These are phyloP conservation scores for Melipona bicolor DNA, from an alignment of 2,888 invertebrate species.

Conservation along the genomic window DNA sequence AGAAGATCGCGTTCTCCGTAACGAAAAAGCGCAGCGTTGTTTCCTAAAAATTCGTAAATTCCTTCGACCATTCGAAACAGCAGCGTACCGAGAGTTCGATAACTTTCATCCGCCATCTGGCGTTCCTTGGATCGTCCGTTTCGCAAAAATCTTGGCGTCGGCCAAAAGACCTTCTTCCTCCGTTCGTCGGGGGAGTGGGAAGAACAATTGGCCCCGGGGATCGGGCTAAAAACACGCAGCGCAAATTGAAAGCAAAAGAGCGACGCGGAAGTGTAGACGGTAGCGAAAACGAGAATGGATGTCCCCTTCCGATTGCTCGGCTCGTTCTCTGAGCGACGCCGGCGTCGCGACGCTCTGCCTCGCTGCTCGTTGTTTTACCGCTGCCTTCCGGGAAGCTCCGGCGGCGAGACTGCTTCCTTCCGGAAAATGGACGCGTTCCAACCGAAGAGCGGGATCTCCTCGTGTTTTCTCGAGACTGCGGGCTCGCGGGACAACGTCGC, in stretches of 20 bases:
- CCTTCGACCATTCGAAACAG: too few species aligned
- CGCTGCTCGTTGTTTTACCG: constrained; percentile 53
- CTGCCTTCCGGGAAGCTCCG: constrained; percentile 29
- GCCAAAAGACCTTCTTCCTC: neutral
- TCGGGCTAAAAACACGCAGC: constrained; percentile 23
- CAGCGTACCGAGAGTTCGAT: neutral
- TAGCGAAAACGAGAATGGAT: constrained; percentile 41
- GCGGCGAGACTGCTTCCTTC: constrained; percentile 35
- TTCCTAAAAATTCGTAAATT: too few species aligned
- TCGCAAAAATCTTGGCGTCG: neutral
- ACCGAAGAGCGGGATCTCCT: constrained; percentile 13
- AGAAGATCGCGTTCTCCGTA: too few species aligned
- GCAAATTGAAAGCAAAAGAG: constrained; percentile 50
- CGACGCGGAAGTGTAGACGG: neutral
- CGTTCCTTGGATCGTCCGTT: neutral
- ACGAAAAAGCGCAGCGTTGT: too few species aligned
- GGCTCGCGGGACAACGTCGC: neutral
- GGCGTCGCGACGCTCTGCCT: constrained; percentile 53
- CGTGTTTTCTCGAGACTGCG: neutral
- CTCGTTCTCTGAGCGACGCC: constrained; percentile 28
- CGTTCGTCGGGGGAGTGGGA: neutral
- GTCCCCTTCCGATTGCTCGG: constrained; percentile 43
- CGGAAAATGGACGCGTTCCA: constrained; percentile 63
- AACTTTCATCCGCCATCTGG: neutral
- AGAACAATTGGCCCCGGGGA: constrained; percentile 28